Evolutionary conservation across 2,113 vertebrate genomes (phyloP), one percentile per base, ranked within the genome.

Genomic region (Panthera tigris): DNA sequence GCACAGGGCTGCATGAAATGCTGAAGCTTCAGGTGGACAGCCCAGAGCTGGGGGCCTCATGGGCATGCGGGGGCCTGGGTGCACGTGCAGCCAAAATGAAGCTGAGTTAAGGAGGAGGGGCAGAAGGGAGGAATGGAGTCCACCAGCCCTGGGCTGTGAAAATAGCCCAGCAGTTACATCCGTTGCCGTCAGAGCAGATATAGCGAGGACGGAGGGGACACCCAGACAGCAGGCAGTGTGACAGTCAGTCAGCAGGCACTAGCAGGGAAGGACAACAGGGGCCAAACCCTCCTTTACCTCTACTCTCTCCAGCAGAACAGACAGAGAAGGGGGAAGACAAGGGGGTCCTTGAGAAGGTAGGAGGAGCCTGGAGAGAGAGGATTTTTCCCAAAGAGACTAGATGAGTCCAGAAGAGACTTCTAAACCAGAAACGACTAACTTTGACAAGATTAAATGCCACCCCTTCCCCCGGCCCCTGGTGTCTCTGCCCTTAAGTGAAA

Each of bases 21-120:
- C 8, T 0, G 0, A 55, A 25, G 45, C 33, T 10, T 0, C 5
- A 29, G n/a, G 31, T 48, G 15, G 68, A 3, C 0, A 0, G 65
- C 21, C 31, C 29, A 16, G 55, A 36, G 16, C 69, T 57, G 61
- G 29, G 50, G 29, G 9, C 2, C 55, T 21, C 5, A 5, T 3
- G 74, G 39, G 29, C 9, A n/a, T 4, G 7, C 16, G 31, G 12
- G 21, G 4, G 16, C 57, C 65, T 4, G 48, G 25, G 39, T 19
- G 31, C 45, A 18, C 78, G 39, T 0, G 66, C 0, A 33, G 55
- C 10, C 4, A 9, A 50, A 36, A 31, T 6, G 57, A 23, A 13
- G 25, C n/a, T 93, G 66, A 82, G 69, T 21, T 9, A 13, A 13
- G 19, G 19, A 61, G 8, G 21, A 66, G n/a, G 18, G 18, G 9